Percentiles rank a stretch among this genome's conserved stretches.
phyloP scores from a whole-genome alignment of 2,113 vertebrate species.

The Nesogale talazaci region DNA sequence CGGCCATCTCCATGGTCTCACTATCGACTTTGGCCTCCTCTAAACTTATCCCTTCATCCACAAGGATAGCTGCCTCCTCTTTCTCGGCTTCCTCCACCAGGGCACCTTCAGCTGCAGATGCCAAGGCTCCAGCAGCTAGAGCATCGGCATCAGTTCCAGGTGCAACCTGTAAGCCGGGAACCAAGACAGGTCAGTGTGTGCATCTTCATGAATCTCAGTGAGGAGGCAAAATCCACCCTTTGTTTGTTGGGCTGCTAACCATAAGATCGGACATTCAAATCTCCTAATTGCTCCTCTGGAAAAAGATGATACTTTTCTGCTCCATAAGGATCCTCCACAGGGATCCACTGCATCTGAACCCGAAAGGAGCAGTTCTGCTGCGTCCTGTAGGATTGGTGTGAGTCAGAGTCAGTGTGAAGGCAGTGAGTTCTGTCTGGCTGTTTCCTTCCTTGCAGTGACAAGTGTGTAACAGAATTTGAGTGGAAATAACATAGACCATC shows the following conservation, averaged over 20 bases:
- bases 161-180: constrained; percentile 73
- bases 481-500: background rate
- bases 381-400: too few species aligned
- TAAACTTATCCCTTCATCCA: constrained; percentile 2
- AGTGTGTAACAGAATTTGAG: background rate
- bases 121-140: constrained; percentile 44
- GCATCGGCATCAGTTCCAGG: constrained; percentile 51
- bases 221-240: background rate
- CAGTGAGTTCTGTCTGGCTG: too few species aligned
- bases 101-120: constrained; percentile 11
- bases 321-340: too few species aligned
- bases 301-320: too few species aligned
- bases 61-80: constrained; percentile 18
- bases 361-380: too few species aligned
- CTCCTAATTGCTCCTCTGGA: too few species aligned
- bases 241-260: background rate
- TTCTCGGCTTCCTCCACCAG: constrained; percentile 6
- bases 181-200: background rate
- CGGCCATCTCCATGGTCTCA: constrained; percentile 68
- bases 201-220: accelerated
- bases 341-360: too few species aligned
- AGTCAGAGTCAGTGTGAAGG: too few species aligned
- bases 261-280: too few species aligned
- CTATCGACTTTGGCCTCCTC: constrained; percentile 39
- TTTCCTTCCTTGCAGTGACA: background rate